Conservation (phyloP, 2,888 invertebrate species). For the Drosophila kokeensis region DNA sequence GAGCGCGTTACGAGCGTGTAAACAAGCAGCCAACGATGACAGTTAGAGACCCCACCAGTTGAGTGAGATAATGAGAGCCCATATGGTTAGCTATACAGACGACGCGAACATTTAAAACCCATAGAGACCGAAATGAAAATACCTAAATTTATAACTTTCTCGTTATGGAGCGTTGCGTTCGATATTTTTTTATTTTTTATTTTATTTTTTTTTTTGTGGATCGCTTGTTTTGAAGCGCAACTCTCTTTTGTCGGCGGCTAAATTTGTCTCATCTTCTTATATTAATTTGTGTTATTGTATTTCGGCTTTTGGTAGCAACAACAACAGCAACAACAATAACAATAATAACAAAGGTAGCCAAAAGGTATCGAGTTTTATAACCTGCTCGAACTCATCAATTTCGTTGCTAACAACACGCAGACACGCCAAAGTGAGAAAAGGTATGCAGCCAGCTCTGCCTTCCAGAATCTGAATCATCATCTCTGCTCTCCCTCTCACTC, state of each 20-base stretch:
- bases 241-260: slow-evolving; percentile 79
- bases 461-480: slow-evolving; percentile 68
- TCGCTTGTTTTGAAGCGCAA: slow-evolving; percentile 33
- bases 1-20: slow-evolving; percentile 71
- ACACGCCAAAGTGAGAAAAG: slow-evolving; percentile 80
- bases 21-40: slow-evolving; percentile 77
- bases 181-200: slow-evolving; percentile 6
- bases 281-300: slow-evolving; percentile 82
- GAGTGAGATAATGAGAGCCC: slow-evolving; percentile 5
- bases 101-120: background rate
- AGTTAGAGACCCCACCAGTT: slow-evolving; percentile 69
- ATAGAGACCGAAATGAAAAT: slow-evolving; percentile 62
- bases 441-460: slow-evolving; percentile 50
- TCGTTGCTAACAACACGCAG: slow-evolving; percentile 80
- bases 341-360: slow-evolving; percentile 68
- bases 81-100: slow-evolving; percentile 1
- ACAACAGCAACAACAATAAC: slow-evolving; percentile 39
- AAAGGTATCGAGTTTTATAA: slow-evolving; percentile 80
- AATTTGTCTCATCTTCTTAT: slow-evolving; percentile 81
- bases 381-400: slow-evolving; percentile 82
- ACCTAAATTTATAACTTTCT: slow-evolving; percentile 83
- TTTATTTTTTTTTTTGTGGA: background rate
- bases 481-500: background rate
- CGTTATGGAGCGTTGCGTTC: slow-evolving; percentile 67
- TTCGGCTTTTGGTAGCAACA: slow-evolving; percentile 59